phyloP scores from a whole-genome alignment of 2,888 invertebrate genomes.

The Lysandra bellargus region DNA sequence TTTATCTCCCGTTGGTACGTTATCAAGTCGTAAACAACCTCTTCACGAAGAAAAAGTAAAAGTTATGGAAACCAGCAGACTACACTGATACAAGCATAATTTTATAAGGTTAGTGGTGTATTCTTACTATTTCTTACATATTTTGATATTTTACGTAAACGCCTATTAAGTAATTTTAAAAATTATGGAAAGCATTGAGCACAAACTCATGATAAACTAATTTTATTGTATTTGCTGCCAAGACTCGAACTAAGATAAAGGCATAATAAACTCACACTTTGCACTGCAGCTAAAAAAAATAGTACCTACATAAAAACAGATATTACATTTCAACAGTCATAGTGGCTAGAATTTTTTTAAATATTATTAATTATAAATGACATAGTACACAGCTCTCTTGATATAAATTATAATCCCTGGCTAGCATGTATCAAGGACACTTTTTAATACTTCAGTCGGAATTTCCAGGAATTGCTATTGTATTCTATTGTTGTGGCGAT shows the following conservation, averaged over 20 bases:
- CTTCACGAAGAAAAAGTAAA: constrained; percentile 48
- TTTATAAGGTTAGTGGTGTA: constrained; percentile 51
- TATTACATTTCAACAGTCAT: not conserved
- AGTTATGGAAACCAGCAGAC: constrained; percentile 50
- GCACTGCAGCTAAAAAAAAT: not conserved
- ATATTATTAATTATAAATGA: not conserved
- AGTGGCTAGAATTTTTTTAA: not conserved
- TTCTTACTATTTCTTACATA: not conserved
- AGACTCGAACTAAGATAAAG: not conserved
- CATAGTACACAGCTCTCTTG: no score
- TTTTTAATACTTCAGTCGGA: no score
- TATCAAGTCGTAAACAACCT: constrained; percentile 37
- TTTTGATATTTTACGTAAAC: not conserved
- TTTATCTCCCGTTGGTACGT: constrained; percentile 46
- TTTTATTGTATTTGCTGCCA: not conserved
- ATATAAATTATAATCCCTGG: no score
- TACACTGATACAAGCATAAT: constrained; percentile 46
- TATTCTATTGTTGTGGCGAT: no score
- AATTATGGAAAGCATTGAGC: not conserved
- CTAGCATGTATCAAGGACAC: no score
- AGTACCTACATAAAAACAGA: not conserved
- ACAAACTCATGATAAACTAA: not conserved
- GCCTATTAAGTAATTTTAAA: not conserved
- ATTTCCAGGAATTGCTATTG: no score
- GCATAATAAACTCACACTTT: not conserved